Evolutionary conservation across 2,113 vertebrate genomes (phyloP), one percentile per base, ranked within the genome.

Genomic region (Poecilia latipinna): DNA sequence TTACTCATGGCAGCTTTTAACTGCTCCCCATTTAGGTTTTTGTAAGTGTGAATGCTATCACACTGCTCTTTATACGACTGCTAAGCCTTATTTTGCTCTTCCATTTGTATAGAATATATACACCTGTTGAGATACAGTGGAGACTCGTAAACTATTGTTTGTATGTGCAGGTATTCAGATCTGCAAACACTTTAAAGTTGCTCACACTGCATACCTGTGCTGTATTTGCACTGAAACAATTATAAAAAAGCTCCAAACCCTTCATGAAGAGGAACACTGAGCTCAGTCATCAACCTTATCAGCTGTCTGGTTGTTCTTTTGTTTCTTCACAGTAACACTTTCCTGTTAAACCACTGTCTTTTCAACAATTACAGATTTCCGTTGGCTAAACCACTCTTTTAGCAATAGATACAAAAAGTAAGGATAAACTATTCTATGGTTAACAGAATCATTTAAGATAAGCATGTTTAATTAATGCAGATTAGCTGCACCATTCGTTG

Each of bases 101-200:
- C 15, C 42, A 44, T 44, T 44, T 44, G 13, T 44, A 44, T 10
- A 35, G 35, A 35, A 35, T 10, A 35, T 8, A 44, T 15, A 44
- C 42, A 44, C 13, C 42, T 44, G 42, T 13, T 44, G 42, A 12
- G 42, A 13, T 44, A 15, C 13, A 4, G 12, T 44, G 13, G 12
- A 44, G 42, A 44, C 12, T 13, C 13, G 0, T 1, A 44, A 44
- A 44, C 13, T 0, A 15, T 44, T 44, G 42, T 44, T 44, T 44
- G 42, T 44, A 44, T 35, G 35, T 35, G 8, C 35, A 35, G 35
- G 35, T 35, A 35, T 35, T 35, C 35, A 10, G 8, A 10, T 35
- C 35, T 35, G 2, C 35, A 10, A 86, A 86, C 92, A 94, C 91
- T 90, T 95, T 93, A 77, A 93, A 81, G 76, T 82, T 72, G 19